phyloP scores from a whole-genome alignment of 2,888 invertebrate genomes.

The Prosapia bicincta region DNA sequence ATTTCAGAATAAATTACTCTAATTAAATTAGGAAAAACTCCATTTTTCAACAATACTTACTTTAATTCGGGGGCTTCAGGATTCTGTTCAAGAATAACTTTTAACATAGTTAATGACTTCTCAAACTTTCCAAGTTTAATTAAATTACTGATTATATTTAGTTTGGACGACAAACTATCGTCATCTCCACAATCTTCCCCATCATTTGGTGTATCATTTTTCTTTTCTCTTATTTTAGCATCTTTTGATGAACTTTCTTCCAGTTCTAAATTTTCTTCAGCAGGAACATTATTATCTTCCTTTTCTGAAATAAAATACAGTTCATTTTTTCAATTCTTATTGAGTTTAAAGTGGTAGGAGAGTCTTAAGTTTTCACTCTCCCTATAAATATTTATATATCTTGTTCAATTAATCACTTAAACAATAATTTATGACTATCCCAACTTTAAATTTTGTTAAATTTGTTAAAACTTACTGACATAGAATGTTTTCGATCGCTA shows the following conservation, averaged over 20 bases:
- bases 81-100: not conserved
- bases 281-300: not conserved
- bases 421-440: too few species aligned
- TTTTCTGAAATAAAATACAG: not conserved
- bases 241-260: not conserved
- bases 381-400: too few species aligned
- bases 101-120: not conserved
- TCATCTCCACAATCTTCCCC: not conserved
- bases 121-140: not conserved
- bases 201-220: not conserved
- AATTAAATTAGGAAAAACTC: too few species aligned
- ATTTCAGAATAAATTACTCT: too few species aligned
- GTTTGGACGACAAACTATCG: not conserved
- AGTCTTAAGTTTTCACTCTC: too few species aligned
- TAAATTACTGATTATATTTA: not conserved
- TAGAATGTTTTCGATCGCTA: too few species aligned
- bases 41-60: not conserved
- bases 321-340: too few species aligned
- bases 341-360: too few species aligned
- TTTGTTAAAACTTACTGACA: too few species aligned
- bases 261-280: not conserved
- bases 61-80: not conserved
- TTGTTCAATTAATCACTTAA: too few species aligned
- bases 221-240: not conserved
- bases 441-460: too few species aligned